Evolutionary conservation across 2,888 invertebrate species (phyloP), one percentile per base, ranked within the genome.

Genomic region (Drosophila engyochracea): DNA sequence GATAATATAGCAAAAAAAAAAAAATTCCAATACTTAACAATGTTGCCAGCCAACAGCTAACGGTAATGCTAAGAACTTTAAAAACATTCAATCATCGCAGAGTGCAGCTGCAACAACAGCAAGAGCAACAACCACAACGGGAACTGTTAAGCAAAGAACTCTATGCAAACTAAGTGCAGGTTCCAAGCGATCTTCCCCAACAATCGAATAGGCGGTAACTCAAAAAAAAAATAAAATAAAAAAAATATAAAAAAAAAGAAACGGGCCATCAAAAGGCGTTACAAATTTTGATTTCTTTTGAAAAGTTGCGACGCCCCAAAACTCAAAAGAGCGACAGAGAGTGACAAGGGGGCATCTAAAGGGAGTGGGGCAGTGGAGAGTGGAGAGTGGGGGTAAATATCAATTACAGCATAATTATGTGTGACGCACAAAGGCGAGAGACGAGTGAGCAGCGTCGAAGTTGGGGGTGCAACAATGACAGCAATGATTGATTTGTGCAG

Each of bases 331-430:
- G 47, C 35, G 51, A 37, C 66, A 59, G 61, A 65, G 72, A 53
- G 35, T 63, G 54, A 74, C 59, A 74, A 51, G 54, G 63, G 64
- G 49, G 39, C 33, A 19, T n/a, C 44, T 25, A 49, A n/a, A 44
- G 12, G 25, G 31, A 10, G 5, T 10, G 22, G 33, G 16, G 25
- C 30, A 10, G 5, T 10, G 22, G 33, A 12, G 63, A 51, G 10
- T 31, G 58, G 28, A 31, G 44, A 73, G 82, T 67, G 54, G 76
- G 47, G 47, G 47, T 81, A 90, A 90, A 89, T 90, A 86, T 90
- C 90, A 86, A 90, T 90, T 90, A 86, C 89, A 86, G 89, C 83
- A 82, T 90, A 90, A 86, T 90, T 90, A 89, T 83, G 86, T 90
- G 89, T 85, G 90, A 90, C 90, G 86, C 70, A 81, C 72, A 80